A percentile compares a stretch with the other conserved stretches of the same genome.
These are phyloP conservation scores for Ceratina calcarata DNA, from an alignment of 1,140 invertebrate species.

Conservation along the genomic window DNA sequence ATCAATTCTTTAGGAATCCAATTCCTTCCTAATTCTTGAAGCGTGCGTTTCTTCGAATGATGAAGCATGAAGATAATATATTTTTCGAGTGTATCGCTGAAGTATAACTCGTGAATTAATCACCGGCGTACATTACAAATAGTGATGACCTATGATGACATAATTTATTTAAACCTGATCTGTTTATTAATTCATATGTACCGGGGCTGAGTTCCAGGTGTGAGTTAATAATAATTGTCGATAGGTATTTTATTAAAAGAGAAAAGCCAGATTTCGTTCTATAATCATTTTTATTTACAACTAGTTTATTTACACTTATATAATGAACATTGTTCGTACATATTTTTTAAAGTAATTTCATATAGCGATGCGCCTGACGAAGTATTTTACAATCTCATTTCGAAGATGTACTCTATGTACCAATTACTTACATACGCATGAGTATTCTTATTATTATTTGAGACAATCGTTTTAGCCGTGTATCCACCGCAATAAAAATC, in stretches of 20 bases:
- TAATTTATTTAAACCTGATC: background rate
- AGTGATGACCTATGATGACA: background rate
- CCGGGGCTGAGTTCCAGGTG: background rate
- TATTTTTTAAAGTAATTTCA: conserved; percentile 3
- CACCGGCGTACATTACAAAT: too few relatives aligned
- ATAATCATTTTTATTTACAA: conserved; percentile 25
- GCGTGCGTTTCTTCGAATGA: too few relatives aligned
- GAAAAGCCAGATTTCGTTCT: background rate
- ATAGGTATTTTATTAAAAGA: background rate
- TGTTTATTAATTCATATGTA: background rate
- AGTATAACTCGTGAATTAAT: background rate
- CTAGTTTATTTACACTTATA: conserved; percentile 30
- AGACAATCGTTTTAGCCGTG: background rate
- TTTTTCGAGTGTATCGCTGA: background rate
- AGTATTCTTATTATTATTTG: too few relatives aligned
- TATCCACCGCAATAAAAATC: too few relatives aligned
- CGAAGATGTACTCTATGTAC: background rate
- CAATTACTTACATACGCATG: background rate
- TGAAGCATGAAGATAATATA: background rate
- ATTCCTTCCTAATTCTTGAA: too few relatives aligned
- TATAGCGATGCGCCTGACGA: background rate
- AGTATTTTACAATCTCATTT: conserved; percentile 1
- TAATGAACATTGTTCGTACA: background rate
- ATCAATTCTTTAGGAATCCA: too few relatives aligned
- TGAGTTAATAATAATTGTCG: background rate